Conservation (phyloP, 2,113 vertebrate genomes). For the Carollia perspicillata region DNA sequence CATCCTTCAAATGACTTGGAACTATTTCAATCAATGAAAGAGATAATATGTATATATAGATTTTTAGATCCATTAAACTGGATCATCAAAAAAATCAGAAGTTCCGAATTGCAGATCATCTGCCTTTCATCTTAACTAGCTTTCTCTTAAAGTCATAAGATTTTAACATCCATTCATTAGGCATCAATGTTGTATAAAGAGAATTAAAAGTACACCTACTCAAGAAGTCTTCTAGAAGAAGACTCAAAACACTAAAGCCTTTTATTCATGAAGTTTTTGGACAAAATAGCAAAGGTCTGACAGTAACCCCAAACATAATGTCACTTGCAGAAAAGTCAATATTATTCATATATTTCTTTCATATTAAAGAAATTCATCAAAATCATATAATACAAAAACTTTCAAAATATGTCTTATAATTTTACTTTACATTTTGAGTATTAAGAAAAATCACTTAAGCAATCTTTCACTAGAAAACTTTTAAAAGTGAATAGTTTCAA, state of each 20-base stretch:
- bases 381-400: not conserved
- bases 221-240: constrained; percentile 1
- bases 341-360: too few species aligned
- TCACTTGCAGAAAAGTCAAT: not conserved
- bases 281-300: not conserved
- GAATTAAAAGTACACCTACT: constrained; percentile 36
- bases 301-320: not conserved
- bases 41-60: constrained; percentile 1
- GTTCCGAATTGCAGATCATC: constrained; percentile 5
- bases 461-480: not conserved
- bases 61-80: constrained; percentile 34
- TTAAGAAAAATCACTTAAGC: not conserved
- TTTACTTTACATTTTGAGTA: not conserved
- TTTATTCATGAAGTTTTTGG: not conserved
- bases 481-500: not conserved
- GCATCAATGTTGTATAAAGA: not conserved
- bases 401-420: not conserved
- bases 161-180: constrained; percentile 36
- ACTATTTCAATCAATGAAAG: constrained; percentile 51
- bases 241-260: not conserved
- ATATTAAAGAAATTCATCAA: not conserved
- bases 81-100: constrained; percentile 31
- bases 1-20: constrained; percentile 34
- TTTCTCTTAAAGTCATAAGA: not conserved
- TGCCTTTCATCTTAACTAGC: not conserved